Evolutionary conservation across 2,888 invertebrate genomes (phyloP).

Genomic region (Lepeophtheirus nordmannii): DNA sequence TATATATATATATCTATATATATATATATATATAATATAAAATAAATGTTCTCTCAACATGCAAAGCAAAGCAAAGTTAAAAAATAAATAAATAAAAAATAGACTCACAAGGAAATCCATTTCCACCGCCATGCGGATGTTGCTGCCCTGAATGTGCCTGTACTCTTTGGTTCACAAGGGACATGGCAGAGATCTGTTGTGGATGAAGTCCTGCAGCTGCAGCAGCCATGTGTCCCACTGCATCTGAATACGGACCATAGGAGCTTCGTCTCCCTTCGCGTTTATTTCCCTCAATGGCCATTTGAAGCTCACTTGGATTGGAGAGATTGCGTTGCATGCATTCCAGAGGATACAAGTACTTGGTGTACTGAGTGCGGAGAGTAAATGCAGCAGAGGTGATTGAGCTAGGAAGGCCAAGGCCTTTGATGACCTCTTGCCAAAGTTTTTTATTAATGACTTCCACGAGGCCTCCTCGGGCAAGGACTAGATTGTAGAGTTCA

Average conservation of each 20-base stretch:
- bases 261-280: constrained; percentile 86
- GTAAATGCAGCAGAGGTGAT: constrained; percentile 99
- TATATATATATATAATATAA: too few relatives aligned
- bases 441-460: constrained; percentile 99
- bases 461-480: constrained; percentile 90
- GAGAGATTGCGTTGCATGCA: constrained; percentile 88
- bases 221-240: neutral
- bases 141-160: too few relatives aligned
- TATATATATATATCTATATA: too few relatives aligned
- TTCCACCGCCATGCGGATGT: too few relatives aligned
- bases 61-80: too few relatives aligned
- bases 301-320: constrained; percentile 81
- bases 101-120: too few relatives aligned
- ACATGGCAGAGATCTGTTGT: too few relatives aligned
- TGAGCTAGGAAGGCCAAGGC: constrained; percentile 90
- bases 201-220: too few relatives aligned
- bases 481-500: constrained; percentile 91
- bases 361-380: constrained; percentile 98
- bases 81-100: too few relatives aligned
- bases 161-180: too few relatives aligned
- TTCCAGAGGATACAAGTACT: constrained; percentile 95
- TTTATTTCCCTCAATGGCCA: constrained; percentile 94
- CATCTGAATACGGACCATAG: constrained; percentile 47
- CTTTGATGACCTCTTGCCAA: constrained; percentile 99
- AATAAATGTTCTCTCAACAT: too few relatives aligned